phyloP scores from a whole-genome alignment of 2,797 vertebrate genomes.

The Lutjanus argentimaculatus region DNA sequence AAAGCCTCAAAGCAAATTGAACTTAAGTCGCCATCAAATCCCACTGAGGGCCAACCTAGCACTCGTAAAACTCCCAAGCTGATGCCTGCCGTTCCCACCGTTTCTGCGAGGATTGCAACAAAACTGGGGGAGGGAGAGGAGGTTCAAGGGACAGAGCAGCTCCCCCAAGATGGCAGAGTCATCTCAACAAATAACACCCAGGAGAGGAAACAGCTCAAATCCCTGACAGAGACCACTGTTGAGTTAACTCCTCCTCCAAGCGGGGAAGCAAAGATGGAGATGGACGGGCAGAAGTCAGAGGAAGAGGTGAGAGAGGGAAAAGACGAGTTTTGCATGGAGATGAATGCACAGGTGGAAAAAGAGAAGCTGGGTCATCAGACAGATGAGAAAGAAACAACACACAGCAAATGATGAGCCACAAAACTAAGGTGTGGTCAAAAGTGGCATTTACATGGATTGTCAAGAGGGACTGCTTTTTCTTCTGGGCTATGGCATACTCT shows the following conservation, averaged over 20 bases:
- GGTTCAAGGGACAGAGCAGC: background rate
- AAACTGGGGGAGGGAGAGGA: slow-evolving; percentile 28
- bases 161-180: background rate
- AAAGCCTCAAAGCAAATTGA: slow-evolving; percentile 56
- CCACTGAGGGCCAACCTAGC: background rate
- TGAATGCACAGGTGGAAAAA: slow-evolving; percentile 4
- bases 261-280: background rate
- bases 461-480: background rate
- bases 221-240: slow-evolving; percentile 28
- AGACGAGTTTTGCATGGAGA: background rate
- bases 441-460: slow-evolving; percentile 6
- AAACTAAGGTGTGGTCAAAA: slow-evolving; percentile 14
- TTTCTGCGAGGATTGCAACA: background rate
- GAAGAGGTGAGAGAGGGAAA: slow-evolving; percentile 15
- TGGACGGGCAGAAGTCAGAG: background rate
- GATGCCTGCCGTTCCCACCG: slow-evolving; percentile 4
- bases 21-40: slow-evolving; percentile 42
- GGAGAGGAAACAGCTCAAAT: slow-evolving; percentile 15
- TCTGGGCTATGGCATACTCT: background rate
- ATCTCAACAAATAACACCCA: background rate
- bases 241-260: slow-evolving; percentile 20
- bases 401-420: background rate
- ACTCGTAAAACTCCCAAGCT: background rate
- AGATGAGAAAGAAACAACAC: slow-evolving; percentile 1
- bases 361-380: slow-evolving; percentile 6